Evolutionary conservation across 2,888 invertebrate species (phyloP).

Genomic region (Ophion slaviceki): DNA sequence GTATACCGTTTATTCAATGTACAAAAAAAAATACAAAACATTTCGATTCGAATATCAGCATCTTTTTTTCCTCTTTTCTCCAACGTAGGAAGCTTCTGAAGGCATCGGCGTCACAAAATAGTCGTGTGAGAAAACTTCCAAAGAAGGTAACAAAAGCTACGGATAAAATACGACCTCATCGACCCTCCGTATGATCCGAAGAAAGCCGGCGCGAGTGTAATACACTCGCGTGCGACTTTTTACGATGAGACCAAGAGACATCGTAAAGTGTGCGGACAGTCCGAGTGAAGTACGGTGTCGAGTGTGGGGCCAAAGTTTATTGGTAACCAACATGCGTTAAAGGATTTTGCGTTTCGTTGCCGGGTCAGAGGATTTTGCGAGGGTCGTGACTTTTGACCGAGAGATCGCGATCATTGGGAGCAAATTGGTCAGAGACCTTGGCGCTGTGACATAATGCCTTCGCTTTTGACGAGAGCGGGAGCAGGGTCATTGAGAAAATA

Average conservation of each 20-base stretch:
- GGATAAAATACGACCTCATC: constrained; percentile 14
- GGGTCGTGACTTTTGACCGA: constrained; percentile 67
- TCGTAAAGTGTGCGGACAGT: constrained; percentile 51
- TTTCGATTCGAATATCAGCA: too few species aligned
- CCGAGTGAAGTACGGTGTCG: constrained; percentile 36
- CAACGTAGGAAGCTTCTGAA: background rate
- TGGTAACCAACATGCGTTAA: constrained; percentile 39
- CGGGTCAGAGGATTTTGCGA: constrained; percentile 64
- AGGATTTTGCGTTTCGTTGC: constrained; percentile 37
- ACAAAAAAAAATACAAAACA: too few species aligned
- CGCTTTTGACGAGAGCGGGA: constrained; percentile 42
- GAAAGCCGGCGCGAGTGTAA: background rate
- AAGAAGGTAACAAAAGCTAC: constrained; percentile 37
- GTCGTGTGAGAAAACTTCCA: constrained; percentile 2
- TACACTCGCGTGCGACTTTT: constrained; percentile 35
- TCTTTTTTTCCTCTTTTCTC: background rate
- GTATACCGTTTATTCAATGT: too few species aligned
- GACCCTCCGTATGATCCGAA: constrained; percentile 37
- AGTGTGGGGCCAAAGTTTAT: constrained; percentile 40
- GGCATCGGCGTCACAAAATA: background rate
- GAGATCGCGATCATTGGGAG: constrained; percentile 42
- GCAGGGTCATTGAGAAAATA: background rate
- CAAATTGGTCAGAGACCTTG: constrained; percentile 49
- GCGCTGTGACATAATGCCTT: constrained; percentile 37
- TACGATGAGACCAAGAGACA: constrained; percentile 57